Conservation (phyloP, 2,888 invertebrate species). For the Thumatha senex region DNA sequence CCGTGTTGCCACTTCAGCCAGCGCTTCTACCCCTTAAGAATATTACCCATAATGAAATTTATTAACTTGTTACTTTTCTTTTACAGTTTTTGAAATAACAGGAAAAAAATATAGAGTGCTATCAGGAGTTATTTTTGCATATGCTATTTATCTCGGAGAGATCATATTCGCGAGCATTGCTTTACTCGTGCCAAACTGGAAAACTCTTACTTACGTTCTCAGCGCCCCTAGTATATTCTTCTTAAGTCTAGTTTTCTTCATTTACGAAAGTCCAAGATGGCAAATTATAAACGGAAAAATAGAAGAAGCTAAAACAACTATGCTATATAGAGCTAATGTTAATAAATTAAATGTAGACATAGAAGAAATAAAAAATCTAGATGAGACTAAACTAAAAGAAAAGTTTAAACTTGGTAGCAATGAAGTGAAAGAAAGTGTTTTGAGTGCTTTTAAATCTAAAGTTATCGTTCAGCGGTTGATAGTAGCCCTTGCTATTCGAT, state of each 20-base stretch:
- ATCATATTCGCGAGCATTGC: constrained; percentile 59
- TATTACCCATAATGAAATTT: no score
- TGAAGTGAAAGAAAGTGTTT: constrained; percentile 52
- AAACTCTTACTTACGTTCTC: constrained; percentile 56
- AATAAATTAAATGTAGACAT: constrained; percentile 58
- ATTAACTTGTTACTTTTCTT: background rate
- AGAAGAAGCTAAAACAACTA: constrained; percentile 51
- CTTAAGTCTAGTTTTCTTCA: constrained; percentile 47
- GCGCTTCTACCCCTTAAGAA: no score
- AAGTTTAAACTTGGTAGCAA: constrained; percentile 56
- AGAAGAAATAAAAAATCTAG: constrained; percentile 48
- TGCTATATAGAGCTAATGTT: constrained; percentile 49
- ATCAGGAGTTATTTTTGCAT: constrained; percentile 61
- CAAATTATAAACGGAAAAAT: constrained; percentile 60
- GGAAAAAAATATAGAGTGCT: constrained; percentile 56
- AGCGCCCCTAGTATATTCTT: constrained; percentile 60
- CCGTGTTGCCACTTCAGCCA: no score
- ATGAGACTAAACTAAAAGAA: constrained; percentile 48
- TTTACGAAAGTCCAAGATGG: constrained; percentile 70
- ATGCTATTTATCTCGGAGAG: constrained; percentile 63
- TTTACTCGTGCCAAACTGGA: constrained; percentile 65
- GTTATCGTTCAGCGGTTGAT: constrained; percentile 56
- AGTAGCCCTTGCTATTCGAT: constrained; percentile 50
- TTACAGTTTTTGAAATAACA: constrained; percentile 67
- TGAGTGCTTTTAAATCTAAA: constrained; percentile 53